Conservation (phyloP, 1,140 invertebrate genomes). For the Chironomus tepperi region DNA sequence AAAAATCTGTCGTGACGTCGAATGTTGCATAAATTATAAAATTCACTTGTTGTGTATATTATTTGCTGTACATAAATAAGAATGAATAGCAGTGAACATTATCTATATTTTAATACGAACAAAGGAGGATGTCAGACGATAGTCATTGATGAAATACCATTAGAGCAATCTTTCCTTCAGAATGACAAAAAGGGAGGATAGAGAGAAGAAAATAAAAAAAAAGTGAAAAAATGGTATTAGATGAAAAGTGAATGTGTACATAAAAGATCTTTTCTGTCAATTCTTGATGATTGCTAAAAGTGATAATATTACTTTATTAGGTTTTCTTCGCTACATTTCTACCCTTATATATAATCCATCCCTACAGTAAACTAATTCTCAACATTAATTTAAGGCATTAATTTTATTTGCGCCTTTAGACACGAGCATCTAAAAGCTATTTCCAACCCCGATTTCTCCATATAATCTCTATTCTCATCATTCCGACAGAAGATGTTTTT, state of each 20-base stretch:
- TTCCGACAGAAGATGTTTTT: constrained; percentile 9
- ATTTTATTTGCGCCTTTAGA: constrained; percentile 2
- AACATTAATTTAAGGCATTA: constrained; percentile 22
- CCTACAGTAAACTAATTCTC: constrained; percentile 17
- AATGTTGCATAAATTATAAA: no score
- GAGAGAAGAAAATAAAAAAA: neutral
- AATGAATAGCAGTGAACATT: no score
- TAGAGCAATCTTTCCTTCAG: no score
- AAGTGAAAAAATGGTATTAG: neutral
- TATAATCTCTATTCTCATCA: constrained; percentile 14
- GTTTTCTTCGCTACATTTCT: constrained; percentile 8
- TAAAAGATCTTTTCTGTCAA: constrained; percentile 22
- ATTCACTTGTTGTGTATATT: no score
- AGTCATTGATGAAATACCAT: no score
- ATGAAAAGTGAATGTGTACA: neutral
- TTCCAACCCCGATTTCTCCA: neutral
- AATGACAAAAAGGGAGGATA: neutral
- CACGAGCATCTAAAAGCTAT: constrained; percentile 1
- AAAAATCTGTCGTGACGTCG: no score
- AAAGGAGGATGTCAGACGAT: no score
- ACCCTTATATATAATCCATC: neutral
- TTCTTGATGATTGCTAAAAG: constrained; percentile 16
- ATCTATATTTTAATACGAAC: no score
- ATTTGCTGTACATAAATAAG: no score
- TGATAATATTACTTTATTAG: constrained; percentile 21